Evolutionary conservation across 2,888 invertebrate species (phyloP).

Genomic region (Junonia oenone): DNA sequence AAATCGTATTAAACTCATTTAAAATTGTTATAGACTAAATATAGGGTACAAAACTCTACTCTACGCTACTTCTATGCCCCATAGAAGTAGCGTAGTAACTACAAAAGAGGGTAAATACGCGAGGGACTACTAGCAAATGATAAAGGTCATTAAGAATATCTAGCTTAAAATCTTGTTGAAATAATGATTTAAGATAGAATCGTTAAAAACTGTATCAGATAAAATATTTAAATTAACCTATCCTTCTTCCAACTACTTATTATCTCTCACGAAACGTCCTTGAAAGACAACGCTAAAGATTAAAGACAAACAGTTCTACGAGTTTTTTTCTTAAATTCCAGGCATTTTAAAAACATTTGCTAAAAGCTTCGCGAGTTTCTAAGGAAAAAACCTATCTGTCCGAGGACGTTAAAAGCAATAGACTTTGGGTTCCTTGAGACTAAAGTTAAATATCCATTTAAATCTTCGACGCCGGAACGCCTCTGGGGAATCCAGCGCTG

Average conservation of each 20-base stretch:
- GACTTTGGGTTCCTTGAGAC: slow-evolving; percentile 73
- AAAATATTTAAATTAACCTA: not conserved
- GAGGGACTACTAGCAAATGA: too few relatives aligned
- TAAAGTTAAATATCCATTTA: slow-evolving; percentile 79
- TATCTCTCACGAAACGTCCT: slow-evolving; percentile 7
- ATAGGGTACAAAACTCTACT: too few relatives aligned
- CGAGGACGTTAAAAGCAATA: slow-evolving; percentile 61
- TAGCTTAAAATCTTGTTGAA: not conserved
- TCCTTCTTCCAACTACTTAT: slow-evolving; percentile 2
- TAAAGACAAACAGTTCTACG: slow-evolving; percentile 37
- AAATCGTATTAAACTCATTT: too few relatives aligned
- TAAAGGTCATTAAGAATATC: too few relatives aligned
- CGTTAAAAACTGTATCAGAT: not conserved
- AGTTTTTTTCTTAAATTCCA: slow-evolving; percentile 42
- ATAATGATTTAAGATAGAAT: not conserved
- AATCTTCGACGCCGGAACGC: slow-evolving; percentile 62
- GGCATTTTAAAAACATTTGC: slow-evolving; percentile 69
- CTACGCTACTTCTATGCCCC: too few relatives aligned
- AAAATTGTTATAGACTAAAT: too few relatives aligned
- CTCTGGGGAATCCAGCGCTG: slow-evolving; percentile 56
- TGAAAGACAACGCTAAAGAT: slow-evolving; percentile 12
- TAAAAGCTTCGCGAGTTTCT: slow-evolving; percentile 64
- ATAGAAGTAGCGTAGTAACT: too few relatives aligned
- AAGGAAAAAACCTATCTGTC: slow-evolving; percentile 48
- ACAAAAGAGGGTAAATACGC: too few relatives aligned